Conservation (phyloP, 2,797 vertebrate genomes). For the Valencia hispanica region DNA sequence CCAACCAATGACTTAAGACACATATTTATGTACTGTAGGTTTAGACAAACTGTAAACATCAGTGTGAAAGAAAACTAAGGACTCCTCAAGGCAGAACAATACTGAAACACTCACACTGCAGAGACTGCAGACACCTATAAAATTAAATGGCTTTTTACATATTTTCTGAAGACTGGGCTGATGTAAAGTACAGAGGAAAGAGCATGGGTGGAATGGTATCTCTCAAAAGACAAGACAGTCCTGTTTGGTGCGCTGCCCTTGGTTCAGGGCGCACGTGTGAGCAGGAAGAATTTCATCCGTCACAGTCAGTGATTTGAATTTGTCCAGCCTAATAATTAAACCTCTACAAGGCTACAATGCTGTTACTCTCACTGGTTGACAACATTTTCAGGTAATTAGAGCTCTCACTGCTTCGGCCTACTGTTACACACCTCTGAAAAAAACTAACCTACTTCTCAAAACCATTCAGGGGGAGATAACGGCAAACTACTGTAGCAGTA, state of each 20-base stretch:
- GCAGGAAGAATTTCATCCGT: constrained; percentile 53
- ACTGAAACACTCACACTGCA: constrained; percentile 64
- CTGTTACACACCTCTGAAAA: constrained; percentile 51
- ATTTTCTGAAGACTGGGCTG: constrained; percentile 59
- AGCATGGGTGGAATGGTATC: constrained; percentile 63
- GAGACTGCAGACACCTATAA: constrained; percentile 58
- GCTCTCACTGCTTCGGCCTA: constrained; percentile 57
- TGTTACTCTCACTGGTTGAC: constrained; percentile 70
- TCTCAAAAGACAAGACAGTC: constrained; percentile 59
- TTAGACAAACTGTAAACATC: constrained; percentile 71
- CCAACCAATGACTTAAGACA: constrained; percentile 72
- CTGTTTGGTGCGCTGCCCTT: constrained; percentile 54
- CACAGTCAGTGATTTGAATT: constrained; percentile 57
- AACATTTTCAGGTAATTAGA: constrained; percentile 71
- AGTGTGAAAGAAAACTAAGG: constrained; percentile 65
- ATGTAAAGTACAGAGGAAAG: constrained; percentile 56
- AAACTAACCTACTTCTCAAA: constrained; percentile 25
- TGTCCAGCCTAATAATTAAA: constrained; percentile 54
- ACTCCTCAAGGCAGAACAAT: constrained; percentile 64
- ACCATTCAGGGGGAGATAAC: neutral
- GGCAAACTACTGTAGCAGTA: constrained; percentile 36
- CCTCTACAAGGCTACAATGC: constrained; percentile 65
- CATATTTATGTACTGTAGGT: constrained; percentile 76
- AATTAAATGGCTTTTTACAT: constrained; percentile 47
- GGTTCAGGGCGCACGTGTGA: constrained; percentile 54